Base-by-base conservation (phyloP, 1,140 invertebrate genomes). In the Paraescarpia echinospica region DNA sequence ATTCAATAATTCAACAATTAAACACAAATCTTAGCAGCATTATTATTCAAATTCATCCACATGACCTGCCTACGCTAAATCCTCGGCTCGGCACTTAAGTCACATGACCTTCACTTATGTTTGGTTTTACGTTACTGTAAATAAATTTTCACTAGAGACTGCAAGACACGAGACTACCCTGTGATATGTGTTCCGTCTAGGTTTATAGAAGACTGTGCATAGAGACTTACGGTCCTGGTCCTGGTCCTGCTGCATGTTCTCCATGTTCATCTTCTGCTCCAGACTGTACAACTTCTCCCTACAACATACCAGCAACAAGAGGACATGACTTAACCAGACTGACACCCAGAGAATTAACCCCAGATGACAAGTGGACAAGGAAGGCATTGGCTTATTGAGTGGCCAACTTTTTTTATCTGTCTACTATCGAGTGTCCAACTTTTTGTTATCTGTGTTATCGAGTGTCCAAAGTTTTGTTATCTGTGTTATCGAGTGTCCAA, bases 251-350 rank as follows among this genome's bases (percentile, higher is more conserved):
- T 95, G 94, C 22, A 95, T 92, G 89, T 95, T 95, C 89, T 95
- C 95, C 88, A 95, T 93, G 92, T 96, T 96, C 94, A 95, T 95
- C 35, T 94, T 94, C 41, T 94, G 94, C 89, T 96, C 95, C n/a
- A 93, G 41, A 9, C 8, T 89, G 41, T 89, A 89, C 92, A 77
- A 27, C 77, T 93, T 93, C 33, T 93, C 93, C 48, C 93, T 93
- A 90, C 22, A 59, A 91, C 33, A 48, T 33, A 93, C 12, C 48
- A 33, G 41, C 33, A 93, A 77, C 14, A 77, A 6, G 12, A 41
- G 41, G 41, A 41, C 41, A 41, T 41, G 41, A 41, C 41, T 41
- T n/a, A n/a, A n/a, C n/a, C n/a, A n/a, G n/a, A n/a, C n/a, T n/a
- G n/a, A n/a, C n/a, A n/a, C n/a, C n/a, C n/a, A n/a, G 31, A 77